Evolutionary conservation across 2,113 vertebrate species (phyloP).

Genomic region (Oxyura jamaicensis): DNA sequence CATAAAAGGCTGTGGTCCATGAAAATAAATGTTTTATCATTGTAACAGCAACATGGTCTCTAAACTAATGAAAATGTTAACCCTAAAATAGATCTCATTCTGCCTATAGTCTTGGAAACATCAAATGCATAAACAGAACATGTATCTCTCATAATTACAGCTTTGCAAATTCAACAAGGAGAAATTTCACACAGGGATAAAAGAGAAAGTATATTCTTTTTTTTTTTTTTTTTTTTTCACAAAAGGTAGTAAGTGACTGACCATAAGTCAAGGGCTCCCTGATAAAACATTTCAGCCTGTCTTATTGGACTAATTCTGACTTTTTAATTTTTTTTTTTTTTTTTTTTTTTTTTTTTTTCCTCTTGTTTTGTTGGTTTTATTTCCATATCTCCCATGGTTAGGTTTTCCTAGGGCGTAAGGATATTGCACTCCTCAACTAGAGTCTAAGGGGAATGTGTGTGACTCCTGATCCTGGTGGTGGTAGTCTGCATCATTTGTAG

Average conservation of each 20-base stretch:
- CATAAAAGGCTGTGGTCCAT: constrained; percentile 21
- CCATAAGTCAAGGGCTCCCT: not conserved
- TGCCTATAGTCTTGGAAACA: not conserved
- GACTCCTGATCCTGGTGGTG: not conserved
- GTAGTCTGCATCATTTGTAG: not conserved
- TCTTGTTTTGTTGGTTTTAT: not conserved
- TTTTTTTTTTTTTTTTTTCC: not conserved
- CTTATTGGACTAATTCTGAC: not conserved
- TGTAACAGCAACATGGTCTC: not conserved
- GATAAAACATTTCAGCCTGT: not conserved
- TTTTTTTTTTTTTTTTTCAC: not conserved
- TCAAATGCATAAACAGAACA: not conserved
- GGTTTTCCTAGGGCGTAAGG: not conserved
- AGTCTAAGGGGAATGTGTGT: not conserved
- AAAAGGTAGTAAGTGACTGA: not conserved
- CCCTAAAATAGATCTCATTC: not conserved
- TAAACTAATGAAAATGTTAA: constrained; percentile 48
- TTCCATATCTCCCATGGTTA: rapidly evolving
- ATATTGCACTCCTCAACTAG: not conserved
- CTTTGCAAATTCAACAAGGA: constrained; percentile 5
- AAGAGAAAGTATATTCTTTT: not conserved
- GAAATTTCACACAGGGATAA: not conserved
- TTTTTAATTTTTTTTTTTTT: not conserved
- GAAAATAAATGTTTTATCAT: constrained; percentile 44
- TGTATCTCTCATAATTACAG: not conserved